Evolutionary conservation across 2,888 invertebrate genomes (phyloP).

Genomic region (Ceraclea dissimilis): DNA sequence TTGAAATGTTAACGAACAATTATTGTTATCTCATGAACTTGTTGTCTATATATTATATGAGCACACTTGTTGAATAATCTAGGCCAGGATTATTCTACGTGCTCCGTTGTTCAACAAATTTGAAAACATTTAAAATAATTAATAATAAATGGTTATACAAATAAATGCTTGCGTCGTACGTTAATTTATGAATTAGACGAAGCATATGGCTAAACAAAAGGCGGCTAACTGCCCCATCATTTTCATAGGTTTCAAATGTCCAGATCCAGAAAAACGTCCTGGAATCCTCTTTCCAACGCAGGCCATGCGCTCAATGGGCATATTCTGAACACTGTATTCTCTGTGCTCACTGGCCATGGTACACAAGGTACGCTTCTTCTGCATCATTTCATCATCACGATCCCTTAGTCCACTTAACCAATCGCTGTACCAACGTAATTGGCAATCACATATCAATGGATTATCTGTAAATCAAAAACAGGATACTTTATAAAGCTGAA

Average conservation of each 20-base stretch:
- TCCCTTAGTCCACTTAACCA: slow-evolving; percentile 72
- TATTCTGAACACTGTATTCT: slow-evolving; percentile 73
- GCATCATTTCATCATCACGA: slow-evolving; percentile 82
- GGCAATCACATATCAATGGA: slow-evolving; percentile 80
- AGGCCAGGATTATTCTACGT: too few relatives aligned
- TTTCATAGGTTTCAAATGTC: neutral
- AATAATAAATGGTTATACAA: too few relatives aligned
- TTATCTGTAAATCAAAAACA: slow-evolving; percentile 64
- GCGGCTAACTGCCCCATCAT: neutral
- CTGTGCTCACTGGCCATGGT: slow-evolving; percentile 73
- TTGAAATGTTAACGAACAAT: too few relatives aligned
- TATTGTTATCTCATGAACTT: too few relatives aligned
- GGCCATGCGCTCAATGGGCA: slow-evolving; percentile 77
- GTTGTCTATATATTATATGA: too few relatives aligned
- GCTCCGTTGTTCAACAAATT: too few relatives aligned
- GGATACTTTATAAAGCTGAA: neutral
- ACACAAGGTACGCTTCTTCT: slow-evolving; percentile 77
- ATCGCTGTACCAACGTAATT: slow-evolving; percentile 79
- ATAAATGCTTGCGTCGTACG: too few relatives aligned
- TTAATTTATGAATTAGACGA: neutral
- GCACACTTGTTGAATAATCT: too few relatives aligned
- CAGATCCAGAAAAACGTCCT: slow-evolving; percentile 31
- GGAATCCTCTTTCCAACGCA: slow-evolving; percentile 62
- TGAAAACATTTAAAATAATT: too few relatives aligned
- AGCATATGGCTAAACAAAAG: slow-evolving; percentile 3